Evolutionary conservation across 2,888 invertebrate species (phyloP).

Genomic region (Sesia apiformis): DNA sequence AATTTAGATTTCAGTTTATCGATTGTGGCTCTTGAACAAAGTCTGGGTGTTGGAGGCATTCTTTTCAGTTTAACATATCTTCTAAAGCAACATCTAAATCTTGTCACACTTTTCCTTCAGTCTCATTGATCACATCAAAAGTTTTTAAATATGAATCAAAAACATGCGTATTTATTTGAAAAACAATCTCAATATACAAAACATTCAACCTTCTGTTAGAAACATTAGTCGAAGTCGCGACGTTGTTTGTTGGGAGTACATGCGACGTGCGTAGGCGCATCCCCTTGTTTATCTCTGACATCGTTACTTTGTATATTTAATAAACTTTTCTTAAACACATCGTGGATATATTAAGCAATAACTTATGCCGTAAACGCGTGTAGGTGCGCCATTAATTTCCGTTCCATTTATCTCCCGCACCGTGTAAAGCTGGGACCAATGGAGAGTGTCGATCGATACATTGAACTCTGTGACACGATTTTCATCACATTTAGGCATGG

Average conservation of each 20-base stretch:
- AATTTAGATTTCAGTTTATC: conserved; percentile 9
- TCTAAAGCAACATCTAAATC: too few relatives aligned
- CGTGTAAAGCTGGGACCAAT: conserved; percentile 3
- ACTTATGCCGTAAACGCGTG: conserved; percentile 30
- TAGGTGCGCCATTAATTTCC: conserved; percentile 42
- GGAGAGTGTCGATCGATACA: conserved; percentile 23
- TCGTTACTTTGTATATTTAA: conserved; percentile 32
- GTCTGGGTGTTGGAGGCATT: too few relatives aligned
- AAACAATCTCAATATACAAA: not conserved
- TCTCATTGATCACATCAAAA: too few relatives aligned
- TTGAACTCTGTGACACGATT: conserved; percentile 20
- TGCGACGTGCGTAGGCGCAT: conserved; percentile 13
- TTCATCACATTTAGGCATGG: conserved; percentile 8
- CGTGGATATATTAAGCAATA: conserved; percentile 28
- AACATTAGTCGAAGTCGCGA: not conserved
- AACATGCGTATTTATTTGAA: not conserved
- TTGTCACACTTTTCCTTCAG: too few relatives aligned
- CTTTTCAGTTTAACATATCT: too few relatives aligned
- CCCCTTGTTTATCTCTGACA: conserved; percentile 25
- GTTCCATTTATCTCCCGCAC: conserved; percentile 32
- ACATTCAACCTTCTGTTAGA: not conserved
- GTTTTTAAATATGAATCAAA: too few relatives aligned
- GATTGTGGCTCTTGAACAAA: too few relatives aligned
- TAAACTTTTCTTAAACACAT: conserved; percentile 29
- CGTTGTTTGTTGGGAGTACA: not conserved